A percentile compares a stretch with the other conserved stretches of the same genome.
phyloP scores from a whole-genome alignment of 2,888 invertebrate genomes.

The Tipula confusa region DNA sequence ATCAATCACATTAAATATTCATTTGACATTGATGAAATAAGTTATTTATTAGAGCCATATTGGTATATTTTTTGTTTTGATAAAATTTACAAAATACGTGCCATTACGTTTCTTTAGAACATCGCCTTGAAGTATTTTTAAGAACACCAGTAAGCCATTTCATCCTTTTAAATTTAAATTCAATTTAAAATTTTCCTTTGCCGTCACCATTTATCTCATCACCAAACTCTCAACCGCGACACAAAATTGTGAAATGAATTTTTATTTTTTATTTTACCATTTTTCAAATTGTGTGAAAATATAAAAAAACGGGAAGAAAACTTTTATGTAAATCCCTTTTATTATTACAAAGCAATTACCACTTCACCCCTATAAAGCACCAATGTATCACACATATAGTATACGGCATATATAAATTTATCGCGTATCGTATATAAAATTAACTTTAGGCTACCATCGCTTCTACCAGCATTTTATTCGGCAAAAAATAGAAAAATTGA shows the following conservation, averaged over 20 bases:
- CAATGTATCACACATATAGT: background rate
- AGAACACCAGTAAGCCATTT: background rate
- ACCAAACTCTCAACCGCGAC: background rate
- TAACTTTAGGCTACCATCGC: too few relatives aligned
- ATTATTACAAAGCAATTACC: constrained; percentile 1
- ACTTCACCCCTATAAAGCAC: background rate
- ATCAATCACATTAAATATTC: too few relatives aligned
- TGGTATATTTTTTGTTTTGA: too few relatives aligned
- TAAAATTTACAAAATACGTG: too few relatives aligned
- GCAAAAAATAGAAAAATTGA: background rate
- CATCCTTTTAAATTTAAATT: background rate
- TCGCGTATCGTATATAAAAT: too few relatives aligned
- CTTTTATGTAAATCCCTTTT: background rate
- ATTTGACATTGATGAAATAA: too few relatives aligned
- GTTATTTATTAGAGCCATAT: too few relatives aligned
- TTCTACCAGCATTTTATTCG: too few relatives aligned
- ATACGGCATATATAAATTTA: background rate
- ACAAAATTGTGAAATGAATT: background rate
- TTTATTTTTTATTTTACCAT: background rate
- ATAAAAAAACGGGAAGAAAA: background rate
- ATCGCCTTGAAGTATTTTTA: background rate
- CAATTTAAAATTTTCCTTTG: background rate
- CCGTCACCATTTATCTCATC: too few relatives aligned
- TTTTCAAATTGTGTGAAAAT: background rate
- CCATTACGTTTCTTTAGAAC: too few relatives aligned